These are phyloP conservation scores for Oreotrochilus melanogaster DNA, from an alignment of 2,113 vertebrate species.

Conservation along the genomic window DNA sequence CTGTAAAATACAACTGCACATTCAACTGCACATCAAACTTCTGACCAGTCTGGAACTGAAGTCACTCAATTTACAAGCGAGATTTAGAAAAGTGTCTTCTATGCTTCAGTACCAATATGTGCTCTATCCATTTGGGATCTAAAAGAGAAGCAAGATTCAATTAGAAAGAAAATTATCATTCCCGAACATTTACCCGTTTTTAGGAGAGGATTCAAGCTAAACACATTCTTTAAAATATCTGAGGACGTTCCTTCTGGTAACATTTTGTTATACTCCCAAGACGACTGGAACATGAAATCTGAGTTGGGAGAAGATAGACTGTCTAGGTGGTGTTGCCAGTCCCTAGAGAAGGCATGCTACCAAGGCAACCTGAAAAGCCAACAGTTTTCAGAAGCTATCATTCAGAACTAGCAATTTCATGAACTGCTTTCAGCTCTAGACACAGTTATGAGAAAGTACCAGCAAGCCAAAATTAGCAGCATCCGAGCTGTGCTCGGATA, in stretches of 20 bases:
- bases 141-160: neutral
- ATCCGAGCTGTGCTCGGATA: neutral
- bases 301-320: neutral
- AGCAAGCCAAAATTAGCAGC: neutral
- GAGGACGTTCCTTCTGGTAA: neutral
- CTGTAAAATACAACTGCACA: neutral
- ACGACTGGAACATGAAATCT: neutral
- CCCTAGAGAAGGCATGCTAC: neutral
- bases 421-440: neutral
- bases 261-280: neutral
- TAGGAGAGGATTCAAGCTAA: neutral
- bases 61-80: neutral
- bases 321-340: neutral
- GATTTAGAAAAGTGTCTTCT: neutral
- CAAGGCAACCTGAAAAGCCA: neutral
- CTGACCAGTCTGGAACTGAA: neutral
- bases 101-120: neutral
- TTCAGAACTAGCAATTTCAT: neutral
- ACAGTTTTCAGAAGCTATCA: neutral
- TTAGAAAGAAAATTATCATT: constrained; percentile 7
- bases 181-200: neutral
- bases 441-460: neutral
- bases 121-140: neutral
- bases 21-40: neutral
- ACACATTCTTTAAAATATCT: neutral